Percentiles rank a stretch among this genome's conserved stretches.
phyloP scores from a whole-genome alignment of 2,888 invertebrate species.

The Microplitis manilae region DNA sequence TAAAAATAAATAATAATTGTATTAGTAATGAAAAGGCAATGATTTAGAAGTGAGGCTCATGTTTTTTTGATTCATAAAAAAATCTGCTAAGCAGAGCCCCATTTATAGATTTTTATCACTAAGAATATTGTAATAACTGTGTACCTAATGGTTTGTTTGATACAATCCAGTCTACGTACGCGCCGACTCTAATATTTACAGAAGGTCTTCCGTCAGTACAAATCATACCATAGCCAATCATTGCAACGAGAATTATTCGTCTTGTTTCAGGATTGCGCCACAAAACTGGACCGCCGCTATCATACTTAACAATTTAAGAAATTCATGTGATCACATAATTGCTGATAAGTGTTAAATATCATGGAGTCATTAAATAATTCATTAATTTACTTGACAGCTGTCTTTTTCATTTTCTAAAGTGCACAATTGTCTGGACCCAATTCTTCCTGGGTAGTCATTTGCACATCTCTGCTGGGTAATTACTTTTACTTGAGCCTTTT shows the following conservation, averaged over 20 bases:
- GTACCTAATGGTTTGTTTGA: not conserved
- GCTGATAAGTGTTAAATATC: not conserved
- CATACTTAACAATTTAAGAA: constrained; percentile 71
- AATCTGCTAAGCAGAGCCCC: no score
- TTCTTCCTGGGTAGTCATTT: constrained; percentile 42
- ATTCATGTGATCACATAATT: constrained; percentile 45
- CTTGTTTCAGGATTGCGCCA: constrained; percentile 71
- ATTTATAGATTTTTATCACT: not conserved
- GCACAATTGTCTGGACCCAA: constrained; percentile 70
- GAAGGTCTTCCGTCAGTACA: constrained; percentile 74
- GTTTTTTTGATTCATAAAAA: no score
- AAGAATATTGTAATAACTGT: not conserved
- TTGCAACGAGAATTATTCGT: constrained; percentile 68
- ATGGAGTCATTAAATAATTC: not conserved
- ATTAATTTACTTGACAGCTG: constrained; percentile 74
- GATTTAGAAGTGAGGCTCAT: not conserved
- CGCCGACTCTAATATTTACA: constrained; percentile 75
- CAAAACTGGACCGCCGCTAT: constrained; percentile 75
- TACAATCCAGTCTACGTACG: constrained; percentile 75
- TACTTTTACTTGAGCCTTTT: constrained; percentile 74
- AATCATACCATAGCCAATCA: constrained; percentile 75
- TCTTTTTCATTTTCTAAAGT: constrained; percentile 74
- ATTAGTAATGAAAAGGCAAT: constrained; percentile 6
- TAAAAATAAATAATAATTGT: constrained; percentile 32
- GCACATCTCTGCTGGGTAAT: constrained; percentile 72